Conservation (phyloP, 2,797 vertebrate species). For the Staurois parvus region DNA sequence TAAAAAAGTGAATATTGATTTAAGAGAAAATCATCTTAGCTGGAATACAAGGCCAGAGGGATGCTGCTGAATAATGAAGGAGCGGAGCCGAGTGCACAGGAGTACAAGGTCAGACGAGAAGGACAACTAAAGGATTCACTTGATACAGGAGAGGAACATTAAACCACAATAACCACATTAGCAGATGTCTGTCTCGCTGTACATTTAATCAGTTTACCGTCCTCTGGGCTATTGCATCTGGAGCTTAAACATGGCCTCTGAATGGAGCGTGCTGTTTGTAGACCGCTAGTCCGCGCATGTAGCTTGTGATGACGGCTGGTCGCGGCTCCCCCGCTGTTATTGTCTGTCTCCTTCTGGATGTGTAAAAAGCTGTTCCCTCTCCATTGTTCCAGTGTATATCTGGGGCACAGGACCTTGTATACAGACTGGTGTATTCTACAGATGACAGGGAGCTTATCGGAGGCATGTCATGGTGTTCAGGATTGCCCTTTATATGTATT, state of each 20-base stretch:
- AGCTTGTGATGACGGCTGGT: neutral
- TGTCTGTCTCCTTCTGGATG: neutral
- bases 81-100: conserved; percentile 59
- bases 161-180: conserved; percentile 58
- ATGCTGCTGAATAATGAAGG: conserved; percentile 68
- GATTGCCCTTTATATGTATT: too few species aligned
- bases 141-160: conserved; percentile 67
- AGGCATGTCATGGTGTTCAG: neutral
- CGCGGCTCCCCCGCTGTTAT: neutral
- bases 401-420: neutral
- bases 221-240: conserved; percentile 47
- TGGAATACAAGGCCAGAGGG: conserved; percentile 48
- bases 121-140: conserved; percentile 64
- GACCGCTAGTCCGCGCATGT: neutral
- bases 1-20: conserved; percentile 16
- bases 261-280: conserved; percentile 29
- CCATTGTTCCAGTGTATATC: neutral
- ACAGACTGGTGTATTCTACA: neutral
- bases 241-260: conserved; percentile 26
- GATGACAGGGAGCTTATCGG: neutral
- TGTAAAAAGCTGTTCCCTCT: neutral
- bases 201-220: conserved; percentile 65
- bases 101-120: conserved; percentile 63
- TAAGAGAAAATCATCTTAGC: conserved; percentile 55
- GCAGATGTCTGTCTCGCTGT: conserved; percentile 64